Conservation (phyloP, 1,140 invertebrate species). For the Lordiphosa clarofinis region DNA sequence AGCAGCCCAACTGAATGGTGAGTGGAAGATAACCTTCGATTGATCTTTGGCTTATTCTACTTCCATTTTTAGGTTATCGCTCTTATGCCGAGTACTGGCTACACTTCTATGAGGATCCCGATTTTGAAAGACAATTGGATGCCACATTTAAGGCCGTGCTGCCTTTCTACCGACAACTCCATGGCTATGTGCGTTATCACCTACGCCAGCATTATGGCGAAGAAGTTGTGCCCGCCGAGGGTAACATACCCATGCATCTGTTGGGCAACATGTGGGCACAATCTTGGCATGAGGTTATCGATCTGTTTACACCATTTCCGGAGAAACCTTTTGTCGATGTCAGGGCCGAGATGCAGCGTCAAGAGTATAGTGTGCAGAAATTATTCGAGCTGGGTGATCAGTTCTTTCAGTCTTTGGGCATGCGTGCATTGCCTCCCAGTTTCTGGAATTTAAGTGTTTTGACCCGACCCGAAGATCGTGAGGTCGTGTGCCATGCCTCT, state of each 20-base stretch:
- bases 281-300: slow-evolving; percentile 85
- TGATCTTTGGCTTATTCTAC: neutral
- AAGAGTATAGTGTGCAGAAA: slow-evolving; percentile 73
- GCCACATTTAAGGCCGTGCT: slow-evolving; percentile 81
- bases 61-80: slow-evolving; percentile 39
- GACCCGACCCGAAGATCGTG: slow-evolving; percentile 82
- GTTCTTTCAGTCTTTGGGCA: slow-evolving; percentile 92
- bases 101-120: slow-evolving; percentile 82
- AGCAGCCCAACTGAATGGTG: slow-evolving; percentile 89
- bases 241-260: slow-evolving; percentile 78
- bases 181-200: slow-evolving; percentile 83
- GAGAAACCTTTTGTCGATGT: slow-evolving; percentile 84
- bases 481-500: slow-evolving; percentile 87
- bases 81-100: slow-evolving; percentile 80
- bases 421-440: slow-evolving; percentile 87
- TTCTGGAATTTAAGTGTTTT: slow-evolving; percentile 92
- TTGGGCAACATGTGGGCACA: slow-evolving; percentile 88
- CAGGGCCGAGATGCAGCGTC: slow-evolving; percentile 79
- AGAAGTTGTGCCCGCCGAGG: slow-evolving; percentile 62
- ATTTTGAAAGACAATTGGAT: slow-evolving; percentile 79
- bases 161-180: slow-evolving; percentile 84
- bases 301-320: slow-evolving; percentile 86
- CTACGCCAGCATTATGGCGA: slow-evolving; percentile 81
- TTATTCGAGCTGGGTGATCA: slow-evolving; percentile 86
- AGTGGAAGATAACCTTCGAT: slow-evolving; percentile 64